Evolutionary conservation across 2,888 invertebrate species (phyloP), one percentile per base, ranked within the genome.

Genomic region (Uropetala carovei): DNA sequence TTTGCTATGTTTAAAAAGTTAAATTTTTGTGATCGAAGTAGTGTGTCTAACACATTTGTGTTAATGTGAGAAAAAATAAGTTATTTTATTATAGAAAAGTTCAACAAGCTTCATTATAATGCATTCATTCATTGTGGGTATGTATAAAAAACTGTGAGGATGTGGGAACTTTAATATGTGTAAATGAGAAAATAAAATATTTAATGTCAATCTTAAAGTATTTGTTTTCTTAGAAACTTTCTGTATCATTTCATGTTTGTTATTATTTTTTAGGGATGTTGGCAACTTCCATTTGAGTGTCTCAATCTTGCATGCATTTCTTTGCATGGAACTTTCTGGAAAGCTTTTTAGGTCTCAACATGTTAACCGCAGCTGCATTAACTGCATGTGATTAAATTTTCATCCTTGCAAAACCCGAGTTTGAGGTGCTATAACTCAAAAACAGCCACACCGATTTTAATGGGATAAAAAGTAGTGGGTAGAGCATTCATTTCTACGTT

Each of bases 111-210:
- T 89, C 43, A 18, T 43, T 68, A 56, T 18, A 59, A 89, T 60
- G 16, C 10, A 64, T 64, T 64, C 30, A 86, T 64, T 60, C 60
- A 83, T 4, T 89, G 64, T 30, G 89, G 89, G n/a, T 89, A 14
- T 56, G 30, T 75, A 18, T 27, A 11, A 27, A 27, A 27, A 75
- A 75, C 75, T 27, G 56, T 56, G n/a, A 57, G 83, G 83, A 18
- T 83, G 83, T 56, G 83, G 83, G 56, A 83, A 83, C 43, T n/a
- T 4, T 14, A 30, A 30, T 27, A 18, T 43, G 64, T 68, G 16
- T 30, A 86, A 27, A 68, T n/a, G 56, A 59, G 64, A 56, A 64
- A 89, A 89, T 64, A 56, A 89, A 68, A 64, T 64, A 89, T 75
- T 27, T 22, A 75, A 75, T 75, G 22, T 75, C 10, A 75, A 3